These are phyloP conservation scores for Hyposoter didymator DNA, from an alignment of 2,888 invertebrate genomes.

Conservation along the genomic window DNA sequence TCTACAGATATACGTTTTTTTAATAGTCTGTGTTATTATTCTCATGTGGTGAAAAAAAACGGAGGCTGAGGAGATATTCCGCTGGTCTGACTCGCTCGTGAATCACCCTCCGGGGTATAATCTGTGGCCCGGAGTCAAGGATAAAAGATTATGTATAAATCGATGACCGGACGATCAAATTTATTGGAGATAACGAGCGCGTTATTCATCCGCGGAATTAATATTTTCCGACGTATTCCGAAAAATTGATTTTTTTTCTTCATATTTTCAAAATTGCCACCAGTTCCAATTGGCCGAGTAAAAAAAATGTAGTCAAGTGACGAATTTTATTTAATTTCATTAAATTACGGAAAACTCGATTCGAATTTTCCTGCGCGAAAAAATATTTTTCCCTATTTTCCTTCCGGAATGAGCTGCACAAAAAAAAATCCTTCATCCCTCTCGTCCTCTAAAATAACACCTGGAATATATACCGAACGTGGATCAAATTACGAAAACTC, in stretches of 20 bases:
- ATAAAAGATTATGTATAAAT: conserved; percentile 51
- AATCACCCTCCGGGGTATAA: conserved; percentile 41
- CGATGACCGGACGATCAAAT: conserved; percentile 34
- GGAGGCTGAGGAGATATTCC: conserved; percentile 32
- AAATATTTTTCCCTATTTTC: background rate
- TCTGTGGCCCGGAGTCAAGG: conserved; percentile 9
- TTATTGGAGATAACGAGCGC: conserved; percentile 26
- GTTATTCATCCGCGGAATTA: conserved; percentile 9
- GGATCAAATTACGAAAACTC: background rate
- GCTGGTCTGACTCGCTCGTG: conserved; percentile 38
- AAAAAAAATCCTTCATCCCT: background rate
- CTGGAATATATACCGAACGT: background rate
- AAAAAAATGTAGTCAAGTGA: background rate
- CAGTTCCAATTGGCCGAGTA: background rate
- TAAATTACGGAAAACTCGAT: background rate
- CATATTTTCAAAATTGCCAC: too few relatives aligned
- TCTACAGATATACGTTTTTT: background rate
- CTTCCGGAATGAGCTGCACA: background rate
- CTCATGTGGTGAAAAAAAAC: background rate
- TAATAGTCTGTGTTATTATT: background rate
- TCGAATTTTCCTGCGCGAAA: background rate
- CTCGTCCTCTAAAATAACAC: background rate
- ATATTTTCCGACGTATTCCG: background rate
- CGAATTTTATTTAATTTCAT: too few relatives aligned
- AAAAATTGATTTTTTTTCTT: background rate